Percentiles rank a stretch among this genome's conserved stretches.
phyloP scores from a whole-genome alignment of 2,888 invertebrate species.

The Griposia aprilina region DNA sequence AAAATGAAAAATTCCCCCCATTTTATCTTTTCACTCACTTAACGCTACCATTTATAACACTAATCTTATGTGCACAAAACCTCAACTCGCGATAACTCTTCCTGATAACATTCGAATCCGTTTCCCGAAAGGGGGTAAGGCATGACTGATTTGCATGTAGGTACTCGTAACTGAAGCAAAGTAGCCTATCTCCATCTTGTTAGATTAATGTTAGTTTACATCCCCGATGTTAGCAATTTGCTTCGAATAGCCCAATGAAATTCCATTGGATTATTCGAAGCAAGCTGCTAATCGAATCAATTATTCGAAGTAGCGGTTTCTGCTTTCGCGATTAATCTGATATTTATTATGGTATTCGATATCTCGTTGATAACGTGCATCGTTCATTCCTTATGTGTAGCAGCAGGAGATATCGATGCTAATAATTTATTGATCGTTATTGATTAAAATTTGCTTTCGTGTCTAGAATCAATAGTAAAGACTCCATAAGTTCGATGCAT shows the following conservation, averaged over 20 bases:
- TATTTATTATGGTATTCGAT: conserved; percentile 47
- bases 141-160: conserved; percentile 59
- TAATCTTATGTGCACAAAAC: conserved; percentile 43
- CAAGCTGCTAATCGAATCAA: conserved; percentile 34
- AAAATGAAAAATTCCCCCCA: conserved; percentile 5
- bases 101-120: conserved; percentile 35
- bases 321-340: conserved; percentile 51
- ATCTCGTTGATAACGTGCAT: conserved; percentile 38
- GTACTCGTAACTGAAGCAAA: conserved; percentile 31
- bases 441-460: not conserved
- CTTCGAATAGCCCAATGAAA: conserved; percentile 53
- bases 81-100: conserved; percentile 35
- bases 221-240: conserved; percentile 44
- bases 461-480: not conserved
- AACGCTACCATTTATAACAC: conserved; percentile 37
- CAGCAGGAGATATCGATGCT: conserved; percentile 11
- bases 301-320: conserved; percentile 45
- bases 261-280: not conserved
- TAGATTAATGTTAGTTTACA: conserved; percentile 42
- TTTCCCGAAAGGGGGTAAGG: conserved; percentile 31
- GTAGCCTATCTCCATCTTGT: conserved; percentile 51
- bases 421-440: conserved; percentile 19
- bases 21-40: conserved; percentile 22
- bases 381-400: conserved; percentile 17
- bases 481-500: not conserved